Base-by-base conservation (phyloP, 2,113 vertebrate genomes). In the Ptilonorhynchus violaceus region DNA sequence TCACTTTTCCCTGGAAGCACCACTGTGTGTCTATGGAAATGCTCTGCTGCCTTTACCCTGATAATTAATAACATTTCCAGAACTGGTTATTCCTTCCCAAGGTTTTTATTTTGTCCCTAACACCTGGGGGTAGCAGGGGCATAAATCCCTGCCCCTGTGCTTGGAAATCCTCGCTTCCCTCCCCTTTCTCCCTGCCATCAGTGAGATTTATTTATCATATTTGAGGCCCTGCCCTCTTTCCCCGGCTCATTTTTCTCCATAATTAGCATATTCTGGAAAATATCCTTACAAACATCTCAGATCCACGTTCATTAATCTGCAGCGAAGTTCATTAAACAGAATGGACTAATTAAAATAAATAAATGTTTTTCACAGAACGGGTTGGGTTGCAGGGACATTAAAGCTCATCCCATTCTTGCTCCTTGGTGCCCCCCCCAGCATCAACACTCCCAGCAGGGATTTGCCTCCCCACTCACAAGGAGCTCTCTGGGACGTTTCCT, bases 391-490 rank as follows among this genome's bases (percentile, higher is more conserved):
- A 33, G 22, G 58, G 50, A 28, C 31, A 6, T 28, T 10, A 33
- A 41, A 72, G 30, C 50, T 10, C 50, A 31, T 5, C 11, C 13
- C 18, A 30, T 39, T 42, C 39, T 10, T 39, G 39, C 21, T 37
- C 73, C 64, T 20, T 4, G 2, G 4, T 5, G 46, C 37, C 22
- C 35, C 22, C 30, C 37, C 16, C 4, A 1, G 53, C 35, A 33
- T 31, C 62, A 50, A 18, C 30, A 14, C 3, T 1, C 0, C 39
- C 76, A 31, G 27, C 20, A 2, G 28, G 4, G 15, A n/a, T 62
- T 41, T 28, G 1, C 52, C 53, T 33, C 33, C 50, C 25, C 13
- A 1, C 15, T 12, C 21, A 0, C 50, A 11, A 2, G 62, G 37
- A 41, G 10, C 1, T 4, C 5, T 1, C 68, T 5, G 18, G n/a